A percentile compares a stretch with the other conserved stretches of the same genome.
Conservation (phyloP, 2,888 invertebrate genomes). For the Pogonocherus hispidulus region DNA sequence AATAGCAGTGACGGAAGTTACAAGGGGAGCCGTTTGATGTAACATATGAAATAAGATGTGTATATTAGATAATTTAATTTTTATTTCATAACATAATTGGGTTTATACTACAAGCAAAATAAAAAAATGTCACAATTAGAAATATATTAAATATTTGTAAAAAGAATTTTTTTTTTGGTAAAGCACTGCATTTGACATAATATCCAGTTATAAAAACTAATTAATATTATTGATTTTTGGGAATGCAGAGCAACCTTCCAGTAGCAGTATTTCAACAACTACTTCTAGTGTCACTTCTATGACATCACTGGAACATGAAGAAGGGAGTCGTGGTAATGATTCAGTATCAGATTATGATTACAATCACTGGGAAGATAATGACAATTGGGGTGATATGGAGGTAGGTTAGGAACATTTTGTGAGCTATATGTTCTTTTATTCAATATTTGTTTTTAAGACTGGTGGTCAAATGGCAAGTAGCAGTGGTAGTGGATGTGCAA, state of each 20-base stretch:
- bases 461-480: conserved; percentile 67
- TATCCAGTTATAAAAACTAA: too few relatives aligned
- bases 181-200: too few relatives aligned
- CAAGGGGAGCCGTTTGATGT: too few relatives aligned
- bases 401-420: conserved; percentile 65
- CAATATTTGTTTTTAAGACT: conserved; percentile 55
- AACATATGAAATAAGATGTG: too few relatives aligned
- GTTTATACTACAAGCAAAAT: too few relatives aligned
- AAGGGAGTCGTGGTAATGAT: conserved; percentile 80
- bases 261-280: conserved; percentile 89
- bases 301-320: conserved; percentile 87
- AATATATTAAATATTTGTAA: too few relatives aligned
- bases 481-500: conserved; percentile 65
- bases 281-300: conserved; percentile 91
- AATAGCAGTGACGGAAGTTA: too few relatives aligned
- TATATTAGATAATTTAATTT: too few relatives aligned
- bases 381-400: conserved; percentile 93
- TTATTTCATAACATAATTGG: too few relatives aligned
- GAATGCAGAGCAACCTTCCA: conserved; percentile 85
- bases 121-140: too few relatives aligned
- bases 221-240: not conserved
- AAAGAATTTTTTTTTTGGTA: too few relatives aligned
- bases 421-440: not conserved
- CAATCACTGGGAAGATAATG: conserved; percentile 88
- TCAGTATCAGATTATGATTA: conserved; percentile 90